Percentiles rank a stretch among this genome's conserved stretches.
Evolutionary conservation across 1,140 invertebrate species (phyloP).

Genomic region (Drosophila nannoptera): DNA sequence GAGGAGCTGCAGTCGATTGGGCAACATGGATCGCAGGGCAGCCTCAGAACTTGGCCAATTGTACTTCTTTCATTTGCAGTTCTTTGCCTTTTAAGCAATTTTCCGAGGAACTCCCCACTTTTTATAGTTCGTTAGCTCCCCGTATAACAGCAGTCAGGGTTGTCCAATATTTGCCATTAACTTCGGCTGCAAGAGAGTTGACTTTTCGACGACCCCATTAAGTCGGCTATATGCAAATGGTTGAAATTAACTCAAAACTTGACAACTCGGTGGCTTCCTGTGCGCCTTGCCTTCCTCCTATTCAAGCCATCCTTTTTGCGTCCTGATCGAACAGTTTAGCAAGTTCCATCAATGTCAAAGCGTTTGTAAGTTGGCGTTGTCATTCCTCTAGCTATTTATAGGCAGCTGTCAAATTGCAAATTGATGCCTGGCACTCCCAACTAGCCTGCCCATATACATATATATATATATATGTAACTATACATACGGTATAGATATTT

Average conservation of each 20-base stretch:
- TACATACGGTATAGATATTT: not conserved
- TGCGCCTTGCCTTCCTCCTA: not conserved
- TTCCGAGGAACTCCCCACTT: too few relatives aligned
- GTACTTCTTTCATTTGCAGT: too few relatives aligned
- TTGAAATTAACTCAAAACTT: conserved; percentile 9
- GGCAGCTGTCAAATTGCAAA: conserved; percentile 66
- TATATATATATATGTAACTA: not conserved
- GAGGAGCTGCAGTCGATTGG: too few relatives aligned
- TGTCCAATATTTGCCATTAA: not conserved
- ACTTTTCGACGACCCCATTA: not conserved
- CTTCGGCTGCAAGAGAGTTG: not conserved
- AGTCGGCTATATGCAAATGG: not conserved
- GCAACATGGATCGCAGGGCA: too few relatives aligned
- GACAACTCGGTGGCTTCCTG: not conserved
- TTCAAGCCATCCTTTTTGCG: not conserved
- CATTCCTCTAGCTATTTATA: conserved; percentile 56
- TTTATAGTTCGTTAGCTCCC: too few relatives aligned
- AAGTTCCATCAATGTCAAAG: conserved; percentile 52
- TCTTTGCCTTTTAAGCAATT: too few relatives aligned
- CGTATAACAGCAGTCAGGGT: too few relatives aligned
- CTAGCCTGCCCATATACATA: conserved; percentile 11
- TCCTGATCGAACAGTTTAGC: conserved; percentile 12
- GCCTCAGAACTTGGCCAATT: too few relatives aligned
- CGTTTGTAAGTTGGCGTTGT: conserved; percentile 41
- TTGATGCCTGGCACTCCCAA: conserved; percentile 52